phyloP scores from a whole-genome alignment of 2,113 vertebrate genomes.

The Crotalus tigris region DNA sequence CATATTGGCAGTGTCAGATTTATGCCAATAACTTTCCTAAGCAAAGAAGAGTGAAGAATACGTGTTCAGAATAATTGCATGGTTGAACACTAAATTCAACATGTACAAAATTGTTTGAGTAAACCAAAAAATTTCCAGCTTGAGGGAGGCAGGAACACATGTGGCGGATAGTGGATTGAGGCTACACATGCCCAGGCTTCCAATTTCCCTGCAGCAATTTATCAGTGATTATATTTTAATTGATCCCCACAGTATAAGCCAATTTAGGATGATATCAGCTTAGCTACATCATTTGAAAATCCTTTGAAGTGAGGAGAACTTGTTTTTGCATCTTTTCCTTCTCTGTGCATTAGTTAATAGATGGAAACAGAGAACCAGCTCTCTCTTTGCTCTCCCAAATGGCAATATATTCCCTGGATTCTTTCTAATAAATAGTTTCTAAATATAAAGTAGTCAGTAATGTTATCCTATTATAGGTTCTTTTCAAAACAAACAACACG shows the following conservation, averaged over 20 bases:
- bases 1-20: slow-evolving; percentile 2
- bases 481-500: not conserved
- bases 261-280: slow-evolving; percentile 46
- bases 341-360: slow-evolving; percentile 54
- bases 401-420: slow-evolving; percentile 2
- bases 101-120: not conserved
- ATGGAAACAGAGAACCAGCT: slow-evolving; percentile 7
- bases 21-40: not conserved
- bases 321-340: slow-evolving; percentile 4
- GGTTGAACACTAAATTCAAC: not conserved
- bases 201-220: slow-evolving; percentile 47
- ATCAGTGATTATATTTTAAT: slow-evolving; percentile 57
- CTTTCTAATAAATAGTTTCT: not conserved
- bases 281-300: slow-evolving; percentile 42
- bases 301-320: slow-evolving; percentile 48
- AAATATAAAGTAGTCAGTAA: slow-evolving; percentile 17
- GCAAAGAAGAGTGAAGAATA: not conserved
- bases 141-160: not conserved
- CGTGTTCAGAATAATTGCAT: not conserved
- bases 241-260: slow-evolving; percentile 51
- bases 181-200: slow-evolving; percentile 22
- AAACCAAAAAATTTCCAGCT: not conserved
- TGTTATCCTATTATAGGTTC: not conserved
- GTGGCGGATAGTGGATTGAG: slow-evolving; percentile 13
- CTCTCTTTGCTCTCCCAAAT: not conserved